phyloP scores from a whole-genome alignment of 1,140 invertebrate genomes.

The Onthophagus taurus region DNA sequence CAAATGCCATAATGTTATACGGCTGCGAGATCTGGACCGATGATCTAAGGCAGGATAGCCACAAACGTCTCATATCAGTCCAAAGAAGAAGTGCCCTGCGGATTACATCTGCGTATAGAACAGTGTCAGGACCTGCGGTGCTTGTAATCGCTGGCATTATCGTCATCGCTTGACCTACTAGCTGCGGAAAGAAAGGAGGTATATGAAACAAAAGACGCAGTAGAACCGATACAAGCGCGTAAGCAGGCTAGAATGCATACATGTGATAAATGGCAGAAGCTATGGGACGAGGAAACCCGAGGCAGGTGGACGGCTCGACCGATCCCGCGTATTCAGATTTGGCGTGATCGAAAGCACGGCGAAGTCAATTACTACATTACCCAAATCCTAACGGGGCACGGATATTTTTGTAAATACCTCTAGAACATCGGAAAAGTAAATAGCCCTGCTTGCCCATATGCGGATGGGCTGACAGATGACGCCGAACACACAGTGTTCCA shows the following conservation, averaged over 20 bases:
- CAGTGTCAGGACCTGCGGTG: slow-evolving; percentile 20
- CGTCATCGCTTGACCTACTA: slow-evolving; percentile 26
- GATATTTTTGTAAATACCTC: slow-evolving; percentile 19
- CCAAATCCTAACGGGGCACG: slow-evolving; percentile 21
- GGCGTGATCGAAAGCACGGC: slow-evolving; percentile 19
- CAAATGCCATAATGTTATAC: slow-evolving; percentile 9
- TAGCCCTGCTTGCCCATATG: slow-evolving; percentile 9
- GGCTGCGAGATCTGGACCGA: slow-evolving; percentile 10
- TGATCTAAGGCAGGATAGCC: background rate
- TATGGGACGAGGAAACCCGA: slow-evolving; percentile 14
- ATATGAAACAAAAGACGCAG: background rate
- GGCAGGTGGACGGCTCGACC: slow-evolving; percentile 21
- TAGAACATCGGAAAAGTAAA: slow-evolving; percentile 10
- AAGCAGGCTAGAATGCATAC: background rate
- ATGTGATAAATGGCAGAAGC: slow-evolving; percentile 11
- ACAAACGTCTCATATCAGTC: slow-evolving; percentile 11
- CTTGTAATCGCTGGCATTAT: slow-evolving; percentile 25
- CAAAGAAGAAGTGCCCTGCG: slow-evolving; percentile 15
- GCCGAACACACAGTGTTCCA: slow-evolving; percentile 19
- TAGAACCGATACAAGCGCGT: background rate
- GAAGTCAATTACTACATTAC: slow-evolving; percentile 19
- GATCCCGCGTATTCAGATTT: slow-evolving; percentile 17
- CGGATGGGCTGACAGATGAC: slow-evolving; percentile 11
- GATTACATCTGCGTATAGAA: slow-evolving; percentile 24
- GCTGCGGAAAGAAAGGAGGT: slow-evolving; percentile 13